Evolutionary conservation across 2,113 vertebrate genomes (phyloP).

Genomic region (Synodontis membranacea): DNA sequence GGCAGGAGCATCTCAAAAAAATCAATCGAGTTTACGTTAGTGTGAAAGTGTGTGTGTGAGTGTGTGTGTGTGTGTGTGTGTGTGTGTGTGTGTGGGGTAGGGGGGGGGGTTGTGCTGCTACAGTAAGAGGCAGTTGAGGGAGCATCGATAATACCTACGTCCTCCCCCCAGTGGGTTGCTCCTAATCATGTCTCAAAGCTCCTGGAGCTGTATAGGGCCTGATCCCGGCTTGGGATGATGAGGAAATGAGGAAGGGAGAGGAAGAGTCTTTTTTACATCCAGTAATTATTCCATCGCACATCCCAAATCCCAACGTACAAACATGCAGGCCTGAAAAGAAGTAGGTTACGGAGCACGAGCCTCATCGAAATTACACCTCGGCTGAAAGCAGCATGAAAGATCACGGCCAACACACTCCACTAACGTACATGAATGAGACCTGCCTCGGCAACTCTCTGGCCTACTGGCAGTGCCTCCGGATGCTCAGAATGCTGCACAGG

Average conservation of each 20-base stretch:
- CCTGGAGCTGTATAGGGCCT: background rate
- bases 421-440: background rate
- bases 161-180: background rate
- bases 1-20: slow-evolving; percentile 1
- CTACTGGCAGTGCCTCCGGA: background rate
- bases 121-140: background rate
- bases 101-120: background rate
- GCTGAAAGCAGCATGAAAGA: background rate
- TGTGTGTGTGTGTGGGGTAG: background rate
- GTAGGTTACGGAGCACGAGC: background rate
- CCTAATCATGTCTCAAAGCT: slow-evolving; percentile 35
- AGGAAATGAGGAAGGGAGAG: background rate
- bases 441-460: background rate
- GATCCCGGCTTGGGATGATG: background rate
- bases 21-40: slow-evolving; percentile 37
- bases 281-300: background rate
- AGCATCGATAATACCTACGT: slow-evolving; percentile 43
- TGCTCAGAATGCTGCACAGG: background rate
- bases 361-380: background rate
- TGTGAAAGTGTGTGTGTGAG: slow-evolving; percentile 16
- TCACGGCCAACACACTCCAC: background rate
- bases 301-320: background rate
- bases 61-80: slow-evolving; percentile 14
- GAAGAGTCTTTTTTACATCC: background rate
- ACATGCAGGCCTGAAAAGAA: background rate